A percentile compares a stretch with the other conserved stretches of the same genome.
phyloP scores from a whole-genome alignment of 2,888 invertebrate genomes.

The Laothoe populi region DNA sequence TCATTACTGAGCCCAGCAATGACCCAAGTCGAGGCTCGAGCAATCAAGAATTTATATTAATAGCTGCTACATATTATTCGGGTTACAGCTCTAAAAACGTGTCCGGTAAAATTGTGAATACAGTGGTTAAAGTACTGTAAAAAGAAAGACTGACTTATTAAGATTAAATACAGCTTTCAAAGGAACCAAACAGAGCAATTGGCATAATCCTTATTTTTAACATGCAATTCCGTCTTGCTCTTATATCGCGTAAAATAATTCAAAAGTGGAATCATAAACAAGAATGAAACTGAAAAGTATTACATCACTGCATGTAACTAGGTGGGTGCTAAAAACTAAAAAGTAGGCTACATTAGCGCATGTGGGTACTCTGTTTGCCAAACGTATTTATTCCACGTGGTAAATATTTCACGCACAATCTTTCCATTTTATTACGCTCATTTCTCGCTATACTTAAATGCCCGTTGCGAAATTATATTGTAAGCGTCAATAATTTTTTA shows the following conservation, averaged over 20 bases:
- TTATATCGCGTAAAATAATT: too few species aligned
- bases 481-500: slow-evolving; percentile 15
- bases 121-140: neutral
- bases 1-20: neutral
- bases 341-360: slow-evolving; percentile 26
- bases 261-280: neutral
- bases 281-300: slow-evolving; percentile 21
- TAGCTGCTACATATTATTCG: neutral
- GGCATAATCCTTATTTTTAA: too few species aligned
- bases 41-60: neutral
- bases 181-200: too few species aligned
- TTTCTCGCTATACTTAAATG: slow-evolving; percentile 26
- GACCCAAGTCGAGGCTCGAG: neutral
- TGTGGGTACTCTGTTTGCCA: slow-evolving; percentile 26
- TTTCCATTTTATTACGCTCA: slow-evolving; percentile 30
- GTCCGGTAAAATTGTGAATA: neutral
- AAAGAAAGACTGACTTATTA: neutral
- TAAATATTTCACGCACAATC: slow-evolving; percentile 29
- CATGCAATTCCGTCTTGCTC: too few species aligned
- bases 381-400: slow-evolving; percentile 28
- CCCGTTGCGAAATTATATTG: slow-evolving; percentile 13
- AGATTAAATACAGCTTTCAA: too few species aligned
- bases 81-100: neutral
- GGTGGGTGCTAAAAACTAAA: slow-evolving; percentile 22
- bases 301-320: slow-evolving; percentile 25